These are phyloP conservation scores for Denticeps clupeoides DNA, from an alignment of 2,797 vertebrate genomes.

Conservation along the genomic window DNA sequence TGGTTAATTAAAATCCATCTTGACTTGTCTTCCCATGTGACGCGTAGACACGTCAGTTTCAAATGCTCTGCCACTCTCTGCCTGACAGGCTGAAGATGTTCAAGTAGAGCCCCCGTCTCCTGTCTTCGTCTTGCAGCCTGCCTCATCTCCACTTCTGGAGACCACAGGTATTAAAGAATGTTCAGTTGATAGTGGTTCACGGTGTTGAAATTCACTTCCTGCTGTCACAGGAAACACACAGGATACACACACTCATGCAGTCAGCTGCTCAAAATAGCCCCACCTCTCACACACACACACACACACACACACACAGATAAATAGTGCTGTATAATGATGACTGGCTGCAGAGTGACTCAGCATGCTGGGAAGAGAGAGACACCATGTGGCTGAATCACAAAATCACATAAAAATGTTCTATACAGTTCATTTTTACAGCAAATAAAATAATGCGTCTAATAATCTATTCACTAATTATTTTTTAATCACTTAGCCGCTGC, in stretches of 20 bases:
- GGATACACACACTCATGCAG: not conserved
- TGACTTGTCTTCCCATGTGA: no score
- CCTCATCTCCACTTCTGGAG: constrained; percentile 13
- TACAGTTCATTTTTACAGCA: no score
- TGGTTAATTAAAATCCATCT: no score
- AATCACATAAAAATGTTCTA: no score
- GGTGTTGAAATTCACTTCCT: no score
- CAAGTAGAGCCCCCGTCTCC: constrained; percentile 58
- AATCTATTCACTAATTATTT: no score
- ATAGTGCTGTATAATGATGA: no score
- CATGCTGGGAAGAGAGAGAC: constrained; percentile 28
- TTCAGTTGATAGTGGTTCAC: no score
- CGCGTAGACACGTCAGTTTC: no score
- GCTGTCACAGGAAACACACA: no score
- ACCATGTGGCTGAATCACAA: constrained; percentile 21
- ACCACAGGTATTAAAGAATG: constrained; percentile 25
- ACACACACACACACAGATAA: not conserved
- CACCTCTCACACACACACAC: constrained; percentile 13
- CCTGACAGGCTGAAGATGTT: constrained; percentile 65
- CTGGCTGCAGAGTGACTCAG: constrained; percentile 55
- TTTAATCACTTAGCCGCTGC: constrained; percentile 12
- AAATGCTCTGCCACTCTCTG: no score
- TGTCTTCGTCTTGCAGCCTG: constrained; percentile 32
- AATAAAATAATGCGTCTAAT: no score
- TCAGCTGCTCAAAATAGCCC: constrained; percentile 1